Evolutionary conservation across 2,888 invertebrate genomes (phyloP), one percentile per base, ranked within the genome.

Genomic region (Scrobipalpa costella): DNA sequence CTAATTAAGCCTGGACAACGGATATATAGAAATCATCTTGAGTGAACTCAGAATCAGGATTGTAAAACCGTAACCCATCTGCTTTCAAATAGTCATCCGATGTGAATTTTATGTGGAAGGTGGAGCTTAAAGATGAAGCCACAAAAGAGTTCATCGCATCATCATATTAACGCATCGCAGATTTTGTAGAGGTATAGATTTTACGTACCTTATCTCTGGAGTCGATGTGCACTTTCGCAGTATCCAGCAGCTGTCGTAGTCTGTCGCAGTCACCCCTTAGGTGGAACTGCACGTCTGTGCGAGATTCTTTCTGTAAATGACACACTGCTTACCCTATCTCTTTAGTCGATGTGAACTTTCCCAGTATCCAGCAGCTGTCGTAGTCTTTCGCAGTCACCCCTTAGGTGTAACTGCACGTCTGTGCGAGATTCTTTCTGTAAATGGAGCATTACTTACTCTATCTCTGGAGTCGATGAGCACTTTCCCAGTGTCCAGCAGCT

Each of bases 381-480:
- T 69, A 98, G 92, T 68, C 94, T 93, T 63, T 94, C 94, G 69
- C 95, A 92, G 86, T 98, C 96, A 3, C 98, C 98, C 65, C 95
- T 93, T 70, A 97, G 91, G 92, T 98, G 98, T 79, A 98, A 93
- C 90, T 97, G 96, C 77, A 97, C 96, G 86, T 98, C 98, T 66
- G 96, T 96, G 55, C 96, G 95, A 40, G 98, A 97, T 92, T 98
- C 98, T 91, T 98, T 98, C 98, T 97, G 93, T 11, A 50, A 57
- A 55, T 8, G 21, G 19, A 5, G 44, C 6, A 44, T 44, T 60
- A 77, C 89, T 92, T 85, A 98, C 98, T 94, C 97, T 95, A 86
- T 98, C 98, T 81, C 95, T 95, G 76, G 97, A 98, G 92, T 98
- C 98, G 59, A 98, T 97, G 90, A 98, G 98, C 62, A 98, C 98